A percentile compares a stretch with the other conserved stretches of the same genome.
These are phyloP conservation scores for Synergus gifuensis DNA, from an alignment of 2,888 invertebrate species.

Conservation along the genomic window DNA sequence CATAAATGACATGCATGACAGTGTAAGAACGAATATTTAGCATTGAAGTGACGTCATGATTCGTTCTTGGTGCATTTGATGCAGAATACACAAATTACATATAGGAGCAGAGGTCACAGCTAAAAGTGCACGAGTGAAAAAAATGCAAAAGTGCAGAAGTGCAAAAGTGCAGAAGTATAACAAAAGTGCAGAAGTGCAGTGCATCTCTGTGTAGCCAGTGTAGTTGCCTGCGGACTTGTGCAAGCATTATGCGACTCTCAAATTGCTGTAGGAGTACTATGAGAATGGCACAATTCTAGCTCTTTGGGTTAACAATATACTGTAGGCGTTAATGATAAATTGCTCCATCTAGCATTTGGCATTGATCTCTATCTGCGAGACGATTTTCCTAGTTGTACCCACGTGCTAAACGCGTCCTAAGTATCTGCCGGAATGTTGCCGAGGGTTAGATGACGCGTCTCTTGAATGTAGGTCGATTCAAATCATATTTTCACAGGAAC, in stretches of 20 bases:
- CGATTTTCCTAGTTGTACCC: constrained; percentile 30
- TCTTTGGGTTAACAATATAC: constrained; percentile 69
- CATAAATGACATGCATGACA: neutral
- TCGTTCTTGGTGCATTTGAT: neutral
- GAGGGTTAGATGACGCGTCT: constrained; percentile 36
- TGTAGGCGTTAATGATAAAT: constrained; percentile 75
- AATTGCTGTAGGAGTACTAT: constrained; percentile 65
- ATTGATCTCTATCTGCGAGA: constrained; percentile 74
- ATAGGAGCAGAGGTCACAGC: neutral
- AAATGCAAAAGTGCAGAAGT: neutral
- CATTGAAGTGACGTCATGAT: constrained; percentile 20
- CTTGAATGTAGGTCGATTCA: constrained; percentile 26
- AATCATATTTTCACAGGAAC: constrained; percentile 35
- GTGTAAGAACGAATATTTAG: neutral
- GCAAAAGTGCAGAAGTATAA: neutral
- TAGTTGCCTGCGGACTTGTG: constrained; percentile 16
- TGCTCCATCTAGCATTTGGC: constrained; percentile 71
- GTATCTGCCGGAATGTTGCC: constrained; percentile 35
- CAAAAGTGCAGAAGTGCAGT: neutral
- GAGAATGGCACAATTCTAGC: constrained; percentile 66
- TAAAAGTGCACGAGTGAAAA: neutral
- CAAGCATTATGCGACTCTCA: constrained; percentile 51
- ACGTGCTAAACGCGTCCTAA: constrained; percentile 31
- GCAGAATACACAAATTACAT: neutral
- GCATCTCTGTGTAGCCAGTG: neutral